These are phyloP conservation scores for Platichthys stellatus DNA, from an alignment of 2,113 vertebrate species.

Conservation along the genomic window DNA sequence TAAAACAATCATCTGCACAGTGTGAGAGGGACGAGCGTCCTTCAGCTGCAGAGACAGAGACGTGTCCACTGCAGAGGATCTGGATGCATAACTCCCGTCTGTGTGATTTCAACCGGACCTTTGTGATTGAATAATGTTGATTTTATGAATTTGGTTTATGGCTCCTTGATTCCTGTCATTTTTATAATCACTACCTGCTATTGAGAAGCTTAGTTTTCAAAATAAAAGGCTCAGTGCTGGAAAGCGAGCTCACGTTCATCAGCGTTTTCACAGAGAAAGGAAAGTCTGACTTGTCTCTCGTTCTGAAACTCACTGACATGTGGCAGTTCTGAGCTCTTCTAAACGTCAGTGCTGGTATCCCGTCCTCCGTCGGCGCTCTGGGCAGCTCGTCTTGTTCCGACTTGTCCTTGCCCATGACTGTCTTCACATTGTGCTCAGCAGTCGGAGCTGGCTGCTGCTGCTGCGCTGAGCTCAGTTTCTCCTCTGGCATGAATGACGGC, in stretches of 20 bases:
- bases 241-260: no score
- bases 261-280: background rate
- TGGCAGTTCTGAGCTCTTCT: constrained; percentile 12
- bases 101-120: no score
- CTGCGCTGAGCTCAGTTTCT: background rate
- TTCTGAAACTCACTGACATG: background rate
- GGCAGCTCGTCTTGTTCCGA: constrained; percentile 12
- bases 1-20: background rate
- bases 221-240: no score
- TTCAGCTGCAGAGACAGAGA: no score
- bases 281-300: background rate
- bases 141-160: background rate
- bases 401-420: constrained; percentile 13
- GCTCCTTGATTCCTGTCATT: background rate
- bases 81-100: no score
- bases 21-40: no score
- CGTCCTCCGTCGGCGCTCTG: background rate
- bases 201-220: no score
- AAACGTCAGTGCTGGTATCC: background rate
- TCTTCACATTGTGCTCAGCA: background rate
- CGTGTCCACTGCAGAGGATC: no score
- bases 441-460: background rate
- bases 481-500: background rate
- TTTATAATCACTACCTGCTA: no score
- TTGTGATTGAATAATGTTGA: background rate